phyloP scores from a whole-genome alignment of 2,888 invertebrate species.

The Phoronis australis region DNA sequence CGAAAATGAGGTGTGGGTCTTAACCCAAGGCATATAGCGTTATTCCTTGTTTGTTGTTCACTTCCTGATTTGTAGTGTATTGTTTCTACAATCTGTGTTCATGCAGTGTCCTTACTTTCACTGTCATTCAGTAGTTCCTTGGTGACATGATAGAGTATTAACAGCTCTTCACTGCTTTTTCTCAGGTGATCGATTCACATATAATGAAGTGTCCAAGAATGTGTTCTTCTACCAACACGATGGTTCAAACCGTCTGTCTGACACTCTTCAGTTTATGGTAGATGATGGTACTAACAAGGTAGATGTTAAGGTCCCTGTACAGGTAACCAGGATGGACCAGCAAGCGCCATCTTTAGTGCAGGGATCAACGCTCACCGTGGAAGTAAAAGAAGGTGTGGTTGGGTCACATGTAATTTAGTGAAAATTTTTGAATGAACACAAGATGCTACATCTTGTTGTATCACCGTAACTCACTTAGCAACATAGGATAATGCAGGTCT shows the following conservation, averaged over 20 bases:
- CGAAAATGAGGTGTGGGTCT: no score
- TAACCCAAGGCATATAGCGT: no score
- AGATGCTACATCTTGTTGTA: not conserved
- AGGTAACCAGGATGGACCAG: constrained; percentile 29
- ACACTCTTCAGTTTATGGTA: constrained; percentile 26
- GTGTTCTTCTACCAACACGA: constrained; percentile 36
- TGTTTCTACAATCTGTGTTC: no score
- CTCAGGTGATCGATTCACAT: constrained; percentile 34
- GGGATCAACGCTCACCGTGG: constrained; percentile 26
- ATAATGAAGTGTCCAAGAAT: constrained; percentile 23
- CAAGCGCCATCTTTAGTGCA: constrained; percentile 29
- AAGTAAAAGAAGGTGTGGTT: constrained; percentile 32
- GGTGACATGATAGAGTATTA: no score
- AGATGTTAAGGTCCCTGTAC: constrained; percentile 21
- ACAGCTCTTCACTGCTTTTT: no score
- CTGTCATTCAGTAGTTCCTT: no score
- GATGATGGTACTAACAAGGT: constrained; percentile 32
- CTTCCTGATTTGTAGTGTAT: no score
- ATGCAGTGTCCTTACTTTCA: no score
- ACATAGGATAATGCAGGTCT: not conserved
- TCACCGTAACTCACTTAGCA: not conserved
- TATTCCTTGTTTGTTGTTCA: no score
- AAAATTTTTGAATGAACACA: not conserved
- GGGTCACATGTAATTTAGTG: not conserved
- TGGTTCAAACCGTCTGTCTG: constrained; percentile 18